Percentiles rank a stretch among this genome's conserved stretches.
Evolutionary conservation across 1,140 invertebrate species (phyloP).

Genomic region (Neotoxoptera formosana): DNA sequence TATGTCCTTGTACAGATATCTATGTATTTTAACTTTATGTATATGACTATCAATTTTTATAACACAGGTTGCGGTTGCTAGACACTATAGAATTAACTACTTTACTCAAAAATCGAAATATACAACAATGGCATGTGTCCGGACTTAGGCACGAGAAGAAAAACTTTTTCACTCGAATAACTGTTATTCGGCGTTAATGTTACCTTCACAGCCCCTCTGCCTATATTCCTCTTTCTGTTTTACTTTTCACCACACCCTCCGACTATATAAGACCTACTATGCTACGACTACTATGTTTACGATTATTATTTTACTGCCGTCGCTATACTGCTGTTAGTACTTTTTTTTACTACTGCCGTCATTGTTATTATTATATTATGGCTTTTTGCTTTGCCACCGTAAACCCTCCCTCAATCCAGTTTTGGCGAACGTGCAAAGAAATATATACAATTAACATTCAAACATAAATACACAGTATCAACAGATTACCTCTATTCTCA

Average conservation of each 20-base stretch:
- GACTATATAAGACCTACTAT: not conserved
- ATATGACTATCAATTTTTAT: constrained; percentile 1
- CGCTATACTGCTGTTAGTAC: too few relatives aligned
- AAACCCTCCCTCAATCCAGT: not conserved
- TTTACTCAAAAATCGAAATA: not conserved
- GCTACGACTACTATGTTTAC: constrained; percentile 33
- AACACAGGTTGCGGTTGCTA: not conserved
- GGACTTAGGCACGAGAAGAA: not conserved
- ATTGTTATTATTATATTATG: constrained; percentile 46
- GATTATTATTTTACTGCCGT: constrained; percentile 43
- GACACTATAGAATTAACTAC: not conserved
- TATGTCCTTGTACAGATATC: not conserved
- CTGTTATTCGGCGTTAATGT: constrained; percentile 28
- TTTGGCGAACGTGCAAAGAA: not conserved
- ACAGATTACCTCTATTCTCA: not conserved
- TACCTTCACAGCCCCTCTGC: not conserved
- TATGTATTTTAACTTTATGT: constrained; percentile 1
- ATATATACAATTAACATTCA: constrained; percentile 18
- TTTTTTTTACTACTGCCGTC: not conserved
- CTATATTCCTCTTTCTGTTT: not conserved
- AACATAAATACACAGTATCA: not conserved
- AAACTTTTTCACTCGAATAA: constrained; percentile 48
- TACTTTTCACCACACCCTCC: constrained; percentile 33
- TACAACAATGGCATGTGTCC: not conserved
- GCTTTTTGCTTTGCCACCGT: constrained; percentile 2